Evolutionary conservation across 2,113 vertebrate genomes (phyloP).

Genomic region (Nycticryphes semicollaris): DNA sequence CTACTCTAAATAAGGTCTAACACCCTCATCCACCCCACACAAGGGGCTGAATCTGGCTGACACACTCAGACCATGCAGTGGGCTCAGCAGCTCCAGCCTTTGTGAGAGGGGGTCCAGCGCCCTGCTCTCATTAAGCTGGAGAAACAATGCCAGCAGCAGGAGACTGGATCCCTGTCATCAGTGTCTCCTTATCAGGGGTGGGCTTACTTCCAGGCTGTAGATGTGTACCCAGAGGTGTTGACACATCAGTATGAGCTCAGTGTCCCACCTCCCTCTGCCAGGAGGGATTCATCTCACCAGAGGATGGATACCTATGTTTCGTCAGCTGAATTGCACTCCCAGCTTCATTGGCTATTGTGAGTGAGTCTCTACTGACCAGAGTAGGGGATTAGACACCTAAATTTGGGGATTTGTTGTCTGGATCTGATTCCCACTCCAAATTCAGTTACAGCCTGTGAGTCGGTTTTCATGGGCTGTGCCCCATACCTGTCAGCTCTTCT

Average conservation of each 20-base stretch:
- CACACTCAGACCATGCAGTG: fast-evolving
- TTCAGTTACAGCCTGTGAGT: background rate
- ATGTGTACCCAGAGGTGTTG: background rate
- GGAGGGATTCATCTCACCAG: background rate
- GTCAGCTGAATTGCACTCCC: background rate
- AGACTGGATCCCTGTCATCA: background rate
- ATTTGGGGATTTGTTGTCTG: background rate
- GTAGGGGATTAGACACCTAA: background rate
- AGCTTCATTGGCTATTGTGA: background rate
- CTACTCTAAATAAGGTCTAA: background rate
- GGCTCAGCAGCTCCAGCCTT: background rate
- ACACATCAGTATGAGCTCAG: background rate
- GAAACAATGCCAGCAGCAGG: background rate
- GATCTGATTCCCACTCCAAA: background rate
- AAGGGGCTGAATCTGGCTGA: background rate
- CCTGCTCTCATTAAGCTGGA: background rate
- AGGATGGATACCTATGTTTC: background rate
- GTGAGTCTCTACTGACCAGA: background rate
- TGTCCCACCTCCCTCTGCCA: background rate
- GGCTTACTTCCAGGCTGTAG: background rate
- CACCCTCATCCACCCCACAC: background rate
- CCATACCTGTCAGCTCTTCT: background rate
- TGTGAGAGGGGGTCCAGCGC: background rate
- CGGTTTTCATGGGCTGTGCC: background rate
- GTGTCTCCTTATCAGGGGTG: background rate